Conservation (phyloP, 2,888 invertebrate genomes). For the Tanypteryx hageni region DNA sequence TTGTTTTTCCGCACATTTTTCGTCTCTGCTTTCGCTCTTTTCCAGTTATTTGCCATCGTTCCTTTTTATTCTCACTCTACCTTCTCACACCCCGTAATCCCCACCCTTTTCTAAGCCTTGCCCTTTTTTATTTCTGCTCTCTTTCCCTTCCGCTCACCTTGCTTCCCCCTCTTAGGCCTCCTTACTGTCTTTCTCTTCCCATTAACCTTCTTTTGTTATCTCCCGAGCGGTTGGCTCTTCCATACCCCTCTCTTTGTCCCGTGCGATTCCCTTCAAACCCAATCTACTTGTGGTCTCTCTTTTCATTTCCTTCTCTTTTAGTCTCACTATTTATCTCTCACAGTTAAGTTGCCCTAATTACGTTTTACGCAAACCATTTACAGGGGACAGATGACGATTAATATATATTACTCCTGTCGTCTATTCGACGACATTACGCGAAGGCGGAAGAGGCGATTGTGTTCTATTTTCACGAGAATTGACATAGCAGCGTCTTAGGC, state of each 20-base stretch:
- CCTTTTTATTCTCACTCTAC: too few species aligned
- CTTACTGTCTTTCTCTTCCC: background rate
- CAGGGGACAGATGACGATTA: background rate
- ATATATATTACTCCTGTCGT: background rate
- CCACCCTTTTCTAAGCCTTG: too few species aligned
- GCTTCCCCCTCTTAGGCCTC: background rate
- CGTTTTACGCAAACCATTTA: background rate
- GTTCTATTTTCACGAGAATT: background rate
- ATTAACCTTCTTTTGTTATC: constrained; percentile 1
- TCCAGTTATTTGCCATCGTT: too few species aligned
- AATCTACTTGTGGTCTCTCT: background rate
- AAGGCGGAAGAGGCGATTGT: background rate
- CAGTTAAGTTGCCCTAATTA: background rate
- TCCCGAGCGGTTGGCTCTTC: background rate
- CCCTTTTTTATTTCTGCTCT: background rate
- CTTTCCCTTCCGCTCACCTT: background rate
- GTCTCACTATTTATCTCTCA: background rate
- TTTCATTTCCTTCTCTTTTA: background rate
- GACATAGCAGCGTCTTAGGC: too few species aligned
- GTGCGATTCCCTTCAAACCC: too few species aligned
- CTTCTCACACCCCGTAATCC: too few species aligned
- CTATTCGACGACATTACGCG: background rate
- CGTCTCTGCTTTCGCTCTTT: too few species aligned
- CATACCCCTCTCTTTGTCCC: too few species aligned
- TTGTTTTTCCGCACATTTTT: too few species aligned